phyloP scores from a whole-genome alignment of 1,140 invertebrate species.

The Chrysomallon squamiferum region DNA sequence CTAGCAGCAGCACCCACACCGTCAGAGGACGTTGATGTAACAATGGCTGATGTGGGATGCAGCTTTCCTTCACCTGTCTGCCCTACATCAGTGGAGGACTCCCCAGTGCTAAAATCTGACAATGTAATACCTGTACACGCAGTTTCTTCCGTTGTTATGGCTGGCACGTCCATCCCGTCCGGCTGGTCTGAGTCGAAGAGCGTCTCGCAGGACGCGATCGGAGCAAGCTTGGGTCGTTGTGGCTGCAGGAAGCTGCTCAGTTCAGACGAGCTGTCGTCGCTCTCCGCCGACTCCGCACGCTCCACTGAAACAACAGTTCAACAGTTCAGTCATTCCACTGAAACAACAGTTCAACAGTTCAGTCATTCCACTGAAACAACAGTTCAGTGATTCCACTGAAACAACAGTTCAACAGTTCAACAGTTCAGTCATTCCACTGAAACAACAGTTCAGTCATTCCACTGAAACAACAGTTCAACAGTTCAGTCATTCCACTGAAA shows the following conservation, averaged over 20 bases:
- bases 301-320: slow-evolving; percentile 46
- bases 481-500: too few species aligned
- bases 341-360: too few species aligned
- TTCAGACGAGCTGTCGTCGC: slow-evolving; percentile 48
- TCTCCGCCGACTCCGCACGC: slow-evolving; percentile 43
- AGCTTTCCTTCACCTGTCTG: slow-evolving; percentile 48
- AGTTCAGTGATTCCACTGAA: too few species aligned
- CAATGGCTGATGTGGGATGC: slow-evolving; percentile 36
- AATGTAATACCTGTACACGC: slow-evolving; percentile 32
- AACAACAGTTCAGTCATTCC: too few species aligned
- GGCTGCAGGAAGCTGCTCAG: slow-evolving; percentile 36
- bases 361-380: too few species aligned
- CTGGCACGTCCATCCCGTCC: slow-evolving; percentile 40
- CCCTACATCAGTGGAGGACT: slow-evolving; percentile 45
- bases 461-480: too few species aligned
- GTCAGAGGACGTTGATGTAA: slow-evolving; percentile 16
- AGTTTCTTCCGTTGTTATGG: slow-evolving; percentile 40
- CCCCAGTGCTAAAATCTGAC: slow-evolving; percentile 36
- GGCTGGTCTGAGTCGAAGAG: slow-evolving; percentile 48
- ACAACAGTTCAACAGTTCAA: too few species aligned
- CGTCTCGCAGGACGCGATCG: slow-evolving; percentile 62
- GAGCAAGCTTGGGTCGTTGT: slow-evolving; percentile 53
- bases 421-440: too few species aligned
- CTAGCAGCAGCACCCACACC: slow-evolving; percentile 39
- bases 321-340: too few species aligned